A percentile compares a stretch with the other conserved stretches of the same genome.
These are phyloP conservation scores for Athalia rosae DNA, from an alignment of 2,888 invertebrate genomes.

Conservation along the genomic window DNA sequence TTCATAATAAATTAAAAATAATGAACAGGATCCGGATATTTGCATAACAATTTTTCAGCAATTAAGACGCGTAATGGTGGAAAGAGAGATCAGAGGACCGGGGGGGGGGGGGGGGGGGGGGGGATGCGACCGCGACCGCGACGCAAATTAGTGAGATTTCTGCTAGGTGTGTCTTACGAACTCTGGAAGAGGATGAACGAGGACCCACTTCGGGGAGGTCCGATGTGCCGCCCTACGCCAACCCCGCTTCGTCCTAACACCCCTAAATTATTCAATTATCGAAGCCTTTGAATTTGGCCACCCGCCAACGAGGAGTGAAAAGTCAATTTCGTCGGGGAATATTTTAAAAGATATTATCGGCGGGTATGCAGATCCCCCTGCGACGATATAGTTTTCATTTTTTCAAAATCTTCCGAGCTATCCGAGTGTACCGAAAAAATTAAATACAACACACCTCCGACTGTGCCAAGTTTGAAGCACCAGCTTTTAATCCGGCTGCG, in stretches of 20 bases:
- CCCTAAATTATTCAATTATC: constrained; percentile 44
- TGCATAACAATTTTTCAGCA: constrained; percentile 45
- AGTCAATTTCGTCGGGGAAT: constrained; percentile 16
- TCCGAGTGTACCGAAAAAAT: background rate
- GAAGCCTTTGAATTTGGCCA: constrained; percentile 39
- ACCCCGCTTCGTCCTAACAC: background rate
- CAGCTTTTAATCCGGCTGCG: too few relatives aligned
- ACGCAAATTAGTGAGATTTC: constrained; percentile 32
- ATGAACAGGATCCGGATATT: constrained; percentile 40
- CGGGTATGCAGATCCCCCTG: too few relatives aligned
- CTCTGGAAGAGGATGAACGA: constrained; percentile 19
- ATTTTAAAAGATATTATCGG: background rate
- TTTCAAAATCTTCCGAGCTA: background rate
- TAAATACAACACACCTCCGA: background rate
- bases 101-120: too few relatives aligned
- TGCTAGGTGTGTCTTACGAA: constrained; percentile 31
- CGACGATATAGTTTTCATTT: background rate
- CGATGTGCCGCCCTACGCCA: background rate
- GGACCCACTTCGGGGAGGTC: constrained; percentile 28
- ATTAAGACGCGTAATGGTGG: constrained; percentile 41
- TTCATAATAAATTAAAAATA: constrained; percentile 49
- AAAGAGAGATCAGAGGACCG: constrained; percentile 2
- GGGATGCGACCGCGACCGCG: too few relatives aligned
- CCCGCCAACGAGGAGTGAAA: constrained; percentile 27
- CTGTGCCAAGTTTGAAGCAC: background rate